phyloP scores from a whole-genome alignment of 2,888 invertebrate species.

The Iphiclides podalirius region DNA sequence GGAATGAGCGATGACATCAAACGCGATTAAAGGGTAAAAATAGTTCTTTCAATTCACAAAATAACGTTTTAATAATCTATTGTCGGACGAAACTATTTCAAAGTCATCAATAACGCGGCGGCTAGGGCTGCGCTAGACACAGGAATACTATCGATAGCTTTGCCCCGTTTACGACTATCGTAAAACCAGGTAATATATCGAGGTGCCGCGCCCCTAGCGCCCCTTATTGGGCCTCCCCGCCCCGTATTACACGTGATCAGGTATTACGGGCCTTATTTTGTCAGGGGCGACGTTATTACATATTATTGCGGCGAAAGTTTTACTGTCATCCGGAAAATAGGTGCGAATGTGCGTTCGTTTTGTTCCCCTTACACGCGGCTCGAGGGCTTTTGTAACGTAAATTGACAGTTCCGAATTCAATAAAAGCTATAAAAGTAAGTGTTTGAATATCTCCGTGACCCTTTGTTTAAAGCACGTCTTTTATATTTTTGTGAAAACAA shows the following conservation, averaged over 20 bases:
- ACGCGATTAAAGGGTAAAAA: no score
- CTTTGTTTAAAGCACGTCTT: no score
- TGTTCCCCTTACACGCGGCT: no score
- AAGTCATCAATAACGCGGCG: not conserved
- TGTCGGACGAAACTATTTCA: conserved; percentile 1
- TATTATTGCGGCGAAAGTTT: conserved; percentile 8
- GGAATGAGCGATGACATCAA: no score
- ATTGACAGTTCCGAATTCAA: no score
- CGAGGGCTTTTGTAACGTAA: not conserved
- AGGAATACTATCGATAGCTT: conserved; percentile 25
- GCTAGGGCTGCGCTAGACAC: conserved; percentile 12
- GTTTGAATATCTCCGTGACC: not conserved
- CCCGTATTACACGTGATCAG: conserved; percentile 18
- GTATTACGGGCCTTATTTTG: conserved; percentile 20
- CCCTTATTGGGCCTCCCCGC: conserved; percentile 18
- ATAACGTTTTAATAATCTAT: no score
- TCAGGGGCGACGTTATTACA: conserved; percentile 6
- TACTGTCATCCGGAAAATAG: conserved; percentile 7
- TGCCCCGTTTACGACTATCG: conserved; percentile 29
- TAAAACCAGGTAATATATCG: conserved; percentile 32
- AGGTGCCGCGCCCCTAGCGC: conserved; percentile 17
- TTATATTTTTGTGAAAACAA: no score
- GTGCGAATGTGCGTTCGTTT: not conserved
- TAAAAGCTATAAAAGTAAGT: no score
- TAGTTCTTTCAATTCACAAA: no score